Base-by-base conservation (phyloP, 2,888 invertebrate genomes). In the Cheilosia urbana region DNA sequence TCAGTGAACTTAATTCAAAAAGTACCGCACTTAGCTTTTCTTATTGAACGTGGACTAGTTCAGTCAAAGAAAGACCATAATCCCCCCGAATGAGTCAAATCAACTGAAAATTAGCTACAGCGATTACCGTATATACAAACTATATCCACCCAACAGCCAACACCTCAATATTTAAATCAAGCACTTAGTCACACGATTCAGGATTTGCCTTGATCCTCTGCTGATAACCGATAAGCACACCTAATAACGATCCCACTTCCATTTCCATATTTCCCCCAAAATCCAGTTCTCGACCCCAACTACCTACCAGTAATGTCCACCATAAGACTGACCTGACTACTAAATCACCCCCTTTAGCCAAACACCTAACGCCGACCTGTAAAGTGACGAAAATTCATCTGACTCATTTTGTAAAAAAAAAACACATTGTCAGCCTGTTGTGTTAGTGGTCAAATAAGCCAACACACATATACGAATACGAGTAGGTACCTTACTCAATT, bases 401-500 rank as follows among this genome's bases (percentile, higher is more conserved):
- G 51, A 58, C 51, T 60, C 58, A 76, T 24, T 15, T 15, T 19
- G 19, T 4, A 1, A 19, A 68, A 30, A 37, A 49, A 37, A 27
- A 37, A 37, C 77, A n/a, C 30, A 47, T 37, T 21, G 13, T 24
- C 6, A 51, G 13, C 30, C 42, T 21, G 37, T 4, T 27, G 15
- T 55, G 42, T 19, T 27, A 19, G 11, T 53, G 49, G 58, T 49
- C 58, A 24, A 49, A 24, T 71, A 55, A n/a, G 21, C 34, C 13
- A n/a, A 47, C 53, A 45, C 63, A 55, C 60, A 62, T 45, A 27
- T 49, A 71, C 66, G 76, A 75, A n/a, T n/a, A n/a, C n/a, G n/a
- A n/a, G n/a, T n/a, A n/a, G n/a, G 66, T 81, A 81, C 85, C 81
- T 81, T 63, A 72, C 57, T 72, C 85, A 85, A 85, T 77, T 85